Base-by-base conservation (phyloP, 2,113 vertebrate species). In the Psittacus erithacus region DNA sequence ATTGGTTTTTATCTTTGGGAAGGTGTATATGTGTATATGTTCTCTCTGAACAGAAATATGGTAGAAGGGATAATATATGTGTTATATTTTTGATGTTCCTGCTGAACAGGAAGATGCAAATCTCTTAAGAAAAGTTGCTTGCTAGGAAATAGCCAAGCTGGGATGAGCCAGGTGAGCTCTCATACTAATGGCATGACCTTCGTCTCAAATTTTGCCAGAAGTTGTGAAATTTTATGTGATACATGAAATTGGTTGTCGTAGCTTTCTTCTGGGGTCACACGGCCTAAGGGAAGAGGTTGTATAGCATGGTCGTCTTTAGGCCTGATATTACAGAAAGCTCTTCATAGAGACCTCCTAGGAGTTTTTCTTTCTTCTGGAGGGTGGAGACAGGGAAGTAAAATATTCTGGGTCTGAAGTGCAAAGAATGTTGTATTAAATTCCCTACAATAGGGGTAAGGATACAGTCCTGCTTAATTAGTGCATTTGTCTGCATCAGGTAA, bases 181-280 rank as follows among this genome's bases (percentile, higher is more conserved):
- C 9, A 10, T 19, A 23, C 7, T 52, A 2, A 43, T 35, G 38
- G 53, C 43, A 14, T 47, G 33, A 68, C 29, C 39, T 86, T 52
- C 92, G 59, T 62, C 29, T 76, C 10, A 39, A 6, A 14, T 92
- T 71, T 82, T 82, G 9, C 43, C 43, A 53, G 28, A 85, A 86
- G 11, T 29, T 50, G 29, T 65, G 39, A 35, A 33, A 8, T 84
- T 93, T 49, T 39, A 28, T 50, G 39, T 60, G 39, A 27, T 62
- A 24, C 0, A 1, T 78, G 31, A 67, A 76, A 52, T 47, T 29
- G 8, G 6, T 79, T 62, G 16, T 62, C 1, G 0, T 77, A 29
- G 23, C 25, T 80, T 76, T 65, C 28, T 83, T 94, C 46, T 74
- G 82, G 41, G 39, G 24, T 91, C 38, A 62, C 12, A 6, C 0